A percentile compares a stretch with the other conserved stretches of the same genome.
These are phyloP conservation scores for Heliconius eleuchia DNA, from an alignment of 1,140 invertebrate genomes.

Conservation along the genomic window DNA sequence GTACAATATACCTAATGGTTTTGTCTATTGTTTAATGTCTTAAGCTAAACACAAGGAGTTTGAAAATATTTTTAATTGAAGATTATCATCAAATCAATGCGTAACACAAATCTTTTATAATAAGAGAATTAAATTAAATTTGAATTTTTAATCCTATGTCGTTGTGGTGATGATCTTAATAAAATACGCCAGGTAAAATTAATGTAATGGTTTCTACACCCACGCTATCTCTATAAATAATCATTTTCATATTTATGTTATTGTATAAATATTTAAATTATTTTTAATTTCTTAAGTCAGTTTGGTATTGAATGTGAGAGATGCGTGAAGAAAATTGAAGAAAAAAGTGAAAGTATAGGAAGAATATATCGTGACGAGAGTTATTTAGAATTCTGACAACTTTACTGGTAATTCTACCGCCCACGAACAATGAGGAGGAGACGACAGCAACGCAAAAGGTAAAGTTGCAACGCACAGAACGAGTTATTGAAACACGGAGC, in stretches of 20 bases:
- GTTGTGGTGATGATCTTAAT: no score
- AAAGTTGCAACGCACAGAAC: constrained; percentile 24
- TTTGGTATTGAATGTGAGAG: not conserved
- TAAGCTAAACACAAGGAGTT: constrained; percentile 53
- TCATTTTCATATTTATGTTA: not conserved
- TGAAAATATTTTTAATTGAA: constrained; percentile 18
- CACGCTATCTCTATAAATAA: no score
- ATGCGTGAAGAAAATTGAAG: not conserved
- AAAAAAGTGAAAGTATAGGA: not conserved
- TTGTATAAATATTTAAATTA: not conserved
- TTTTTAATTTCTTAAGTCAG: no score
- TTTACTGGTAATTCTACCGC: constrained; percentile 10
- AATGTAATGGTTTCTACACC: no score
- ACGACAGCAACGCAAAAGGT: constrained; percentile 27
- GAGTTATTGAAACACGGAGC: constrained; percentile 56
- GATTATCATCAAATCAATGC: not conserved
- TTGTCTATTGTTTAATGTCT: constrained; percentile 71
- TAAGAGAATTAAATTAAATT: no score
- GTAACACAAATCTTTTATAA: not conserved
- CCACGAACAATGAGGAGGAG: constrained; percentile 23
- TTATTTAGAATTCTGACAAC: constrained; percentile 13
- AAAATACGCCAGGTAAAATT: not conserved
- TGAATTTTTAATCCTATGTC: no score
- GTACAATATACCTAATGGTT: constrained; percentile 59
- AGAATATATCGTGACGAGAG: not conserved